A percentile compares a stretch with the other conserved stretches of the same genome.
Evolutionary conservation across 2,113 vertebrate species (phyloP).

Genomic region (Columba janthina): DNA sequence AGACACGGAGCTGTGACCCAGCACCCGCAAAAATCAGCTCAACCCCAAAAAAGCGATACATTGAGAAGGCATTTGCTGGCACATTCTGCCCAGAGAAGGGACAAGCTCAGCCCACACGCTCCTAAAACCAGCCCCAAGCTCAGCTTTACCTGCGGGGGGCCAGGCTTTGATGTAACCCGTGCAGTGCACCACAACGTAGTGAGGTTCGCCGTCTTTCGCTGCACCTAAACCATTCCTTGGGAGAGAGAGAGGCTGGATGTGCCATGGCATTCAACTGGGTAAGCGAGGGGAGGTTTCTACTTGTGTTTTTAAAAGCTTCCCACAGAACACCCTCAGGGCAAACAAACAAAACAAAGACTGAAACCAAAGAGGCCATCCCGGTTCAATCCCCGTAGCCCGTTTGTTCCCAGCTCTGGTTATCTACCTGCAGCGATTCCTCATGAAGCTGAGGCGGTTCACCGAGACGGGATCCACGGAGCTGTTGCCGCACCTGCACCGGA

Average conservation of each 20-base stretch:
- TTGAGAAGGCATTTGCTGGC: neutral
- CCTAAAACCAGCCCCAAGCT: neutral
- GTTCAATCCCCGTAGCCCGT: neutral
- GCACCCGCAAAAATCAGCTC: neutral
- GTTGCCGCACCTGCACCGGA: conserved; percentile 82
- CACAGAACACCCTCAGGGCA: neutral
- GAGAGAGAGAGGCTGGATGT: neutral
- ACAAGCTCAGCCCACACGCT: fast-evolving
- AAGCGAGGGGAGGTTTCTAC: neutral
- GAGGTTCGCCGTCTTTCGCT: conserved; percentile 90
- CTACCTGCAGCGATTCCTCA: conserved; percentile 92
- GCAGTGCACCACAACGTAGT: conserved; percentile 96
- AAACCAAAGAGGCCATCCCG: neutral
- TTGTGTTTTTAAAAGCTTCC: neutral
- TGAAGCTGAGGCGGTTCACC: conserved; percentile 89
- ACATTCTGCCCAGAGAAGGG: fast-evolving
- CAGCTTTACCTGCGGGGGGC: conserved; percentile 90
- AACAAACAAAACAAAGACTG: neutral
- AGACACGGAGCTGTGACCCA: neutral
- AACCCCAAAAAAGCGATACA: fast-evolving
- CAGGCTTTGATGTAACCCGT: conserved; percentile 97
- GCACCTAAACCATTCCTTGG: conserved; percentile 78
- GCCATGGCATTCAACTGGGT: fast-evolving
- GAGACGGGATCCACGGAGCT: conserved; percentile 84
- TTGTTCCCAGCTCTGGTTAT: neutral